A percentile compares a stretch with the other conserved stretches of the same genome.
These are phyloP conservation scores for Cephus spinipes DNA, from an alignment of 2,888 invertebrate species.

Conservation along the genomic window DNA sequence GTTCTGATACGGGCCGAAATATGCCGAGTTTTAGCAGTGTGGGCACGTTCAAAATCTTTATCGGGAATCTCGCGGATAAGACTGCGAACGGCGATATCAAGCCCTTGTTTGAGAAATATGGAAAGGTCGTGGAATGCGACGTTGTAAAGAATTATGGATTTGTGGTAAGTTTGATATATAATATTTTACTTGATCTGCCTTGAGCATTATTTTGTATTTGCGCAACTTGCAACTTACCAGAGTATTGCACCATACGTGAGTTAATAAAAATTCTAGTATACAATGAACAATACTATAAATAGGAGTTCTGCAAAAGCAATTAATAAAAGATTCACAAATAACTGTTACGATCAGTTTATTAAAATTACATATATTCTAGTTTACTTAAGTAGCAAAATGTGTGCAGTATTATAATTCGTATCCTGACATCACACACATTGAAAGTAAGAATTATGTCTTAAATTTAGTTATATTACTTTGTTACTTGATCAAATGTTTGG, in stretches of 20 bases:
- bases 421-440: not conserved
- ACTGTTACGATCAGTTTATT: not conserved
- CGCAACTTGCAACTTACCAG: not conserved
- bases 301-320: not conserved
- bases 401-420: not conserved
- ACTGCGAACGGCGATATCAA: constrained; percentile 89
- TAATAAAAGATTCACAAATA: not conserved
- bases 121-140: constrained; percentile 97
- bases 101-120: constrained; percentile 96
- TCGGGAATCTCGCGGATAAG: constrained; percentile 96
- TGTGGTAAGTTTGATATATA: constrained; percentile 72
- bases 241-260: not conserved
- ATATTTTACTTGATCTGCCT: not conserved
- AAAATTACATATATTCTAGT: too few species aligned
- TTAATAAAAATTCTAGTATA: not conserved
- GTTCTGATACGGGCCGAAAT: constrained; percentile 47
- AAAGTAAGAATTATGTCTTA: not conserved
- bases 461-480: not conserved
- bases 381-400: not conserved
- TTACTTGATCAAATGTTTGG: not conserved
- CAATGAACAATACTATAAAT: not conserved
- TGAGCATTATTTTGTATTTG: not conserved
- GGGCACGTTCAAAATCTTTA: constrained; percentile 97
- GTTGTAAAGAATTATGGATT: constrained; percentile 99
- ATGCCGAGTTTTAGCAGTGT: constrained; percentile 88